Percentiles rank a stretch among this genome's conserved stretches.
These are phyloP conservation scores for Diabrotica balteata DNA, from an alignment of 2,888 invertebrate species.

Conservation along the genomic window DNA sequence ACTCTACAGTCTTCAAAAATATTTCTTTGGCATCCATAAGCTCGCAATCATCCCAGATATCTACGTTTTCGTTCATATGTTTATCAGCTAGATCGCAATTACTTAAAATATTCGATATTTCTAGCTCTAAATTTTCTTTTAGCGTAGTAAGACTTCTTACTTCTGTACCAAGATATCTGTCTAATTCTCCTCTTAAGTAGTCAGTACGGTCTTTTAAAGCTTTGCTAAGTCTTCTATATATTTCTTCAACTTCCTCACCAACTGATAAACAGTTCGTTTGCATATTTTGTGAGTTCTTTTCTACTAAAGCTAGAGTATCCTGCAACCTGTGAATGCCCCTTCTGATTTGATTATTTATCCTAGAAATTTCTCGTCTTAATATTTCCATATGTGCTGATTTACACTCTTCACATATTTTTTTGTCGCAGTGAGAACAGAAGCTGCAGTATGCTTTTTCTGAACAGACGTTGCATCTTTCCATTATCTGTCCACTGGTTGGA, in stretches of 20 bases:
- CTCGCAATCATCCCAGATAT: slow-evolving; percentile 92
- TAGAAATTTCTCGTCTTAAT: slow-evolving; percentile 71
- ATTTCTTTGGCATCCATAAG: slow-evolving; percentile 95
- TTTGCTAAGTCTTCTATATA: slow-evolving; percentile 84
- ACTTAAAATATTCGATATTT: slow-evolving; percentile 93
- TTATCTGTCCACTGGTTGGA: slow-evolving; percentile 88
- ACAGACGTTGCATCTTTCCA: slow-evolving; percentile 93
- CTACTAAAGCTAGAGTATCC: slow-evolving; percentile 82
- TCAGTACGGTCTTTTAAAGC: slow-evolving; percentile 91
- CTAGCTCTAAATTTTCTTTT: slow-evolving; percentile 92
- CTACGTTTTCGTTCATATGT: slow-evolving; percentile 83
- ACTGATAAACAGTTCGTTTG: slow-evolving; percentile 91
- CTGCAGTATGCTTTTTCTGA: slow-evolving; percentile 90
- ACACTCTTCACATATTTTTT: slow-evolving; percentile 96
- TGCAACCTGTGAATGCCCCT: slow-evolving; percentile 88
- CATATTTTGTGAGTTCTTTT: slow-evolving; percentile 87
- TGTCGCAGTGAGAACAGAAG: slow-evolving; percentile 94
- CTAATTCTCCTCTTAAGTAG: slow-evolving; percentile 86
- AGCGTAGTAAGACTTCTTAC: slow-evolving; percentile 83
- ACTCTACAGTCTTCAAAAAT: slow-evolving; percentile 94
- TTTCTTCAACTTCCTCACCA: slow-evolving; percentile 93
- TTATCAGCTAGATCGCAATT: slow-evolving; percentile 97
- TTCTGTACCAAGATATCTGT: slow-evolving; percentile 90
- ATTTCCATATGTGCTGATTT: slow-evolving; percentile 97
- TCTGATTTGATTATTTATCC: slow-evolving; percentile 67